These are phyloP conservation scores for Gila robusta DNA, from an alignment of 2,797 vertebrate genomes.

Conservation along the genomic window DNA sequence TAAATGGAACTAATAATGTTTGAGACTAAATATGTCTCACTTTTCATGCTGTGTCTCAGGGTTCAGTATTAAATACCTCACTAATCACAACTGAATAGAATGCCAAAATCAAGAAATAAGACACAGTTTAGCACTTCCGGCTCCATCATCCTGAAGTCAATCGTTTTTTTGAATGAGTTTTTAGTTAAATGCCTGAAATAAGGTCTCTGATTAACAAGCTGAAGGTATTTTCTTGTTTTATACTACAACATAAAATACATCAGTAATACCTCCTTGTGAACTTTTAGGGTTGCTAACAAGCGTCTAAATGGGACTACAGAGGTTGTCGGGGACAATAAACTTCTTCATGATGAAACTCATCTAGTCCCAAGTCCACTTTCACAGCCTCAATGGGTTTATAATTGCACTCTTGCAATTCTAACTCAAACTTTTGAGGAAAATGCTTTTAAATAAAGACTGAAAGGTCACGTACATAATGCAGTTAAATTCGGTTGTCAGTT, in stretches of 20 bases:
- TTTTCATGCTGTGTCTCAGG: background rate
- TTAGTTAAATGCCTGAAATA: background rate
- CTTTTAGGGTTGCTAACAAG: background rate
- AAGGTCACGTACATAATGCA: background rate
- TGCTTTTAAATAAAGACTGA: background rate
- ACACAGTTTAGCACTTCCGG: background rate
- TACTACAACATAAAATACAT: background rate
- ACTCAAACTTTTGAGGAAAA: background rate
- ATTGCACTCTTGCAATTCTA: background rate
- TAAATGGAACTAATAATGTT: background rate
- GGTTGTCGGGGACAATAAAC: too few relatives aligned
- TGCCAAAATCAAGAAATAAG: background rate
- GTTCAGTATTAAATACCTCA: background rate
- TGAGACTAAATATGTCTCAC: background rate
- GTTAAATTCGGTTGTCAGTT: too few relatives aligned
- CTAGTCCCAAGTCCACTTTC: background rate
- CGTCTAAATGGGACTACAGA: background rate
- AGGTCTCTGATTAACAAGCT: background rate
- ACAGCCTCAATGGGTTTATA: background rate
- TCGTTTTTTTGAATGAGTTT: background rate
- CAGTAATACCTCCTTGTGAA: background rate
- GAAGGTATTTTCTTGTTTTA: background rate
- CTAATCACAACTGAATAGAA: background rate
- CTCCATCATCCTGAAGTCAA: background rate
- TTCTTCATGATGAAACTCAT: background rate